Conservation (phyloP, 2,113 vertebrate species). For the Apistogramma diplotaenia region DNA sequence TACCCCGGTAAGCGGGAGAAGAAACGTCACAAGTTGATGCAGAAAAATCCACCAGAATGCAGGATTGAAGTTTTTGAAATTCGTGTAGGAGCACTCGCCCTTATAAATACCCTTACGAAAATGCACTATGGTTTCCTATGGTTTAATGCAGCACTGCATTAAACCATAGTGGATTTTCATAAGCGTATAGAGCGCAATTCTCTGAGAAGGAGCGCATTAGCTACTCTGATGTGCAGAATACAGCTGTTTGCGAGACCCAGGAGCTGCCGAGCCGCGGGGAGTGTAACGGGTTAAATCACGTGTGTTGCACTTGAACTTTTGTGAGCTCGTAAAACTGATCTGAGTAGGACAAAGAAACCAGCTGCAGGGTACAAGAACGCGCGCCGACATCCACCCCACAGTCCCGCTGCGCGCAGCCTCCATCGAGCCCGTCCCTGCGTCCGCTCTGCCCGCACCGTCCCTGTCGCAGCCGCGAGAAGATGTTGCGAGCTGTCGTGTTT, state of each 20-base stretch:
- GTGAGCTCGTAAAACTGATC: constrained; percentile 1
- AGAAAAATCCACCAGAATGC: background rate
- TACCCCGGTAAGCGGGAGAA: background rate
- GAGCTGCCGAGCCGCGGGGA: background rate
- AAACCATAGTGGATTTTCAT: too few relatives aligned
- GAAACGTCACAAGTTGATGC: rapidly evolving
- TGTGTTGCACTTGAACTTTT: background rate
- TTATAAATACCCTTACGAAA: too few relatives aligned
- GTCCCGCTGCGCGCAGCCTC: too few relatives aligned
- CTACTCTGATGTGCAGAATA: background rate
- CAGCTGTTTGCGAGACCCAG: background rate
- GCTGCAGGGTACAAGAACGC: background rate
- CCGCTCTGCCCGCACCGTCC: background rate
- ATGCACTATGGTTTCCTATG: too few relatives aligned
- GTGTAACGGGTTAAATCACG: constrained; percentile 42
- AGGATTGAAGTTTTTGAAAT: background rate
- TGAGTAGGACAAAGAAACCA: constrained; percentile 7
- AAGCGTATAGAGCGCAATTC: too few relatives aligned
- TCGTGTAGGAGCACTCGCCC: too few relatives aligned
- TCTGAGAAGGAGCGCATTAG: background rate
- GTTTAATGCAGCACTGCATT: too few relatives aligned
- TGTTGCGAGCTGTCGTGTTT: constrained; percentile 18
- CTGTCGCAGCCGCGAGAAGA: background rate
- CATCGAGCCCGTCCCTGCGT: too few relatives aligned
- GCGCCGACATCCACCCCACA: background rate